Evolutionary conservation across 2,888 invertebrate species (phyloP).

Genomic region (Chloromyia formosa): DNA sequence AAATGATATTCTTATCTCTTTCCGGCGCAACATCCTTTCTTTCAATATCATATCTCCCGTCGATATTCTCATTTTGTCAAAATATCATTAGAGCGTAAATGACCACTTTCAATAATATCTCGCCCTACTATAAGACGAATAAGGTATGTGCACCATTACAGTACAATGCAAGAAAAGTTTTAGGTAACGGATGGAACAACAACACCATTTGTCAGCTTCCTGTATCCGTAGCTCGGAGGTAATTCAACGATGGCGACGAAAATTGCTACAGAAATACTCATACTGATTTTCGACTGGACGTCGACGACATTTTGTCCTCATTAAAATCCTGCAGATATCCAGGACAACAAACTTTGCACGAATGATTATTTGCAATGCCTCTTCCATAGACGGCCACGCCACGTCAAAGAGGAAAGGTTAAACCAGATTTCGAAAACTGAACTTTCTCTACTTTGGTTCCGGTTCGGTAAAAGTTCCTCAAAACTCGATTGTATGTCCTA

Average conservation of each 20-base stretch:
- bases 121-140: not conserved
- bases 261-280: constrained; percentile 11
- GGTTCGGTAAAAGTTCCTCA: constrained; percentile 32
- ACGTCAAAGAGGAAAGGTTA: constrained; percentile 17
- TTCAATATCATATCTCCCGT: not conserved
- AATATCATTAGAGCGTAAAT: constrained; percentile 43
- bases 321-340: constrained; percentile 37
- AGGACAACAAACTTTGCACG: constrained; percentile 36
- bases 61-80: constrained; percentile 24
- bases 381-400: not conserved
- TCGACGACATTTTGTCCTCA: constrained; percentile 38
- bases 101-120: constrained; percentile 29
- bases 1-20: no score
- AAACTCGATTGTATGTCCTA: constrained; percentile 24
- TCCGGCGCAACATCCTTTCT: no score
- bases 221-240: constrained; percentile 48
- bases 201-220: constrained; percentile 51
- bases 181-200: constrained; percentile 50
- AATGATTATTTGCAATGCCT: constrained; percentile 32
- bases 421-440: constrained; percentile 34
- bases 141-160: constrained; percentile 32
- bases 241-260: constrained; percentile 9
- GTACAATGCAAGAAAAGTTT: constrained; percentile 44
- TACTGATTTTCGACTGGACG: constrained; percentile 17
- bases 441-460: constrained; percentile 41